Base-by-base conservation (phyloP, 2,888 invertebrate genomes). In the Tipula unca region DNA sequence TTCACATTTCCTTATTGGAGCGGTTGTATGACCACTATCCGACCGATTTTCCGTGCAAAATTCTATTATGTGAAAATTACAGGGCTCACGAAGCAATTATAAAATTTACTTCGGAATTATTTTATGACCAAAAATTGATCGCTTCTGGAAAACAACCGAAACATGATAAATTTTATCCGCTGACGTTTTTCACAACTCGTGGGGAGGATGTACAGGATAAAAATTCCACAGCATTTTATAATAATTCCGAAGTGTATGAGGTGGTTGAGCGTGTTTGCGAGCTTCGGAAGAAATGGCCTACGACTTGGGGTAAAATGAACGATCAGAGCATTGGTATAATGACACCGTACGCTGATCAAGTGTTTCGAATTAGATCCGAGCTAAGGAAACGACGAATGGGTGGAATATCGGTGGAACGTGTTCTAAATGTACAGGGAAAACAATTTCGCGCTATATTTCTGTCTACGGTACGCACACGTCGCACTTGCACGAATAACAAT, bases 371-470 rank as follows among this genome's bases (percentile, higher is more conserved):
- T 87, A 92, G 96, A 86, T 93, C 93, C 35, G 96, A 96, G 88
- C 90, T 97, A 86, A 91, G 96, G 32, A 95, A 95, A 88, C 92
- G 94, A 4, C 92, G 94, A 36, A 92, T 96, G 90, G 93, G 93
- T 87, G 94, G 94, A 86, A 94, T 96, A 83, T 95, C 95, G 13
- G 96, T 96, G 1, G 96, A 96, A 89, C 91, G 96, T 86, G 96
- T 96, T 2, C 91, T 96, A 13, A 96, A 96, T 90, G 96, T 96
- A 0, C 96, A 96, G 91, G 96, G 96, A 89, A 97, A 96, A 89
- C 96, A 97, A 90, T 97, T 96, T 89, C 92, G 96, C 8, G 96
- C 95, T 0, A 94, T 97, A 85, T 95, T 97, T 88, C 91, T 97
- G 86, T 96, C 96, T 54, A 96, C 96, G 0, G 91, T 91, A 29